Evolutionary conservation across 2,888 invertebrate species (phyloP).

Genomic region (Platypus cylindrus): DNA sequence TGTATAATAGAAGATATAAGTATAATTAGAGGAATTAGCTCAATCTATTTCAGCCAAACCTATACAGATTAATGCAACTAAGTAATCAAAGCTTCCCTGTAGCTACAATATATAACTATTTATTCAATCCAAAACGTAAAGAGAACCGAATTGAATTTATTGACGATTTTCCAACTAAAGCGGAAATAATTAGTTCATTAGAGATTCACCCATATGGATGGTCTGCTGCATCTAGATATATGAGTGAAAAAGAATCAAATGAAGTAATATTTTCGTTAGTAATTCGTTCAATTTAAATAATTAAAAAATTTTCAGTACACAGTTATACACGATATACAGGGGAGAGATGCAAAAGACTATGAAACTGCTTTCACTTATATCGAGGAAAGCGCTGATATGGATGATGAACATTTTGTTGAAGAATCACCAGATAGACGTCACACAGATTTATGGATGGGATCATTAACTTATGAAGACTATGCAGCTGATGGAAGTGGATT

Average conservation of each 20-base stretch:
- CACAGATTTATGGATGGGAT: slow-evolving; percentile 35
- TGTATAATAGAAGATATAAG: slow-evolving; percentile 11
- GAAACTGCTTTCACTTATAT: slow-evolving; percentile 28
- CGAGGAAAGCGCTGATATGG: slow-evolving; percentile 21
- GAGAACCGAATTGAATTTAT: slow-evolving; percentile 83
- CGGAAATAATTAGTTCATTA: slow-evolving; percentile 81
- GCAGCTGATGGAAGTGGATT: slow-evolving; percentile 11
- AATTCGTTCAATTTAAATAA: not conserved
- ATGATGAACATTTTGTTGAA: slow-evolving; percentile 14
- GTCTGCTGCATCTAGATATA: slow-evolving; percentile 79
- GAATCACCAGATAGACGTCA: slow-evolving; percentile 21
- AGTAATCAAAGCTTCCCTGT: slow-evolving; percentile 71
- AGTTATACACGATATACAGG: slow-evolving; percentile 86
- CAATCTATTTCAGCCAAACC: slow-evolving; percentile 56
- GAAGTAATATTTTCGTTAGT: slow-evolving; percentile 47
- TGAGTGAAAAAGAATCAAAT: slow-evolving; percentile 70
- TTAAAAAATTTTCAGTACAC: slow-evolving; percentile 54
- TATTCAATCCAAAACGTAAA: slow-evolving; percentile 60
- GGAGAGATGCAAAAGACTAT: slow-evolving; percentile 37
- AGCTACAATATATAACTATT: slow-evolving; percentile 66
- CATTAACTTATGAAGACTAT: slow-evolving; percentile 28
- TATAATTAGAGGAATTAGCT: not conserved
- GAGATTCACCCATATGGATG: slow-evolving; percentile 83
- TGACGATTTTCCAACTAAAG: slow-evolving; percentile 85
- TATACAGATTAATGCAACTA: slow-evolving; percentile 80